Evolutionary conservation across 2,797 vertebrate species (phyloP).

Genomic region (Sebastes wilsoni): DNA sequence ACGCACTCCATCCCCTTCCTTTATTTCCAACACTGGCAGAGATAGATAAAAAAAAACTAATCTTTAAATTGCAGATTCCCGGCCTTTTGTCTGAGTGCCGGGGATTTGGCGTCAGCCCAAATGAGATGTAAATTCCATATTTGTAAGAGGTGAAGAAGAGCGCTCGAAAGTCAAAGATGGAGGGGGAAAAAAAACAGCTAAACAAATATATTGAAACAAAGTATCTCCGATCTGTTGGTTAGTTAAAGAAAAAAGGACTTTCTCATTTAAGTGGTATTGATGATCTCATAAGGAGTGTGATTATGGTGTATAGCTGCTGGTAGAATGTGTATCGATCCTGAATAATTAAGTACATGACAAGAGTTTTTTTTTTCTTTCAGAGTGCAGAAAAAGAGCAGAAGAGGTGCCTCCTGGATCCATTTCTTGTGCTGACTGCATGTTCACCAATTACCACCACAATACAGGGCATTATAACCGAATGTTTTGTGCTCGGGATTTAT

Average conservation of each 20-base stretch:
- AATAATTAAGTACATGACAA: constrained; percentile 46
- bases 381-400: constrained; percentile 4
- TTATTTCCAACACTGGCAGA: constrained; percentile 34
- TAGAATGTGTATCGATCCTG: constrained; percentile 45
- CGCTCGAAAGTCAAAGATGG: background rate
- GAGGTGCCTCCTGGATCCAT: constrained; percentile 3
- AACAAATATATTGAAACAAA: constrained; percentile 47
- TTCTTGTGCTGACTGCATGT: constrained; percentile 26
- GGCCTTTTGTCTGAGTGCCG: constrained; percentile 47
- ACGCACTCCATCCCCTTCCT: background rate
- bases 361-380: constrained; percentile 13
- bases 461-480: constrained; percentile 10
- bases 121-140: constrained; percentile 58
- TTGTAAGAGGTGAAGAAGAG: constrained; percentile 9
- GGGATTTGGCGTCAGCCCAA: constrained; percentile 46
- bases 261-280: constrained; percentile 55
- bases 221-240: constrained; percentile 34
- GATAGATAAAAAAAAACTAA: constrained; percentile 46
- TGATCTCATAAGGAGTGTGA: constrained; percentile 36
- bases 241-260: constrained; percentile 35
- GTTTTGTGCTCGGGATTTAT: constrained; percentile 14
- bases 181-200: background rate
- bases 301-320: constrained; percentile 32
- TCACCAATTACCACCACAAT: constrained; percentile 27
- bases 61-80: constrained; percentile 64